phyloP scores from a whole-genome alignment of 30 jellyfish, hydroid and myxozoan genomes.

The Aurelia coerulea region DNA sequence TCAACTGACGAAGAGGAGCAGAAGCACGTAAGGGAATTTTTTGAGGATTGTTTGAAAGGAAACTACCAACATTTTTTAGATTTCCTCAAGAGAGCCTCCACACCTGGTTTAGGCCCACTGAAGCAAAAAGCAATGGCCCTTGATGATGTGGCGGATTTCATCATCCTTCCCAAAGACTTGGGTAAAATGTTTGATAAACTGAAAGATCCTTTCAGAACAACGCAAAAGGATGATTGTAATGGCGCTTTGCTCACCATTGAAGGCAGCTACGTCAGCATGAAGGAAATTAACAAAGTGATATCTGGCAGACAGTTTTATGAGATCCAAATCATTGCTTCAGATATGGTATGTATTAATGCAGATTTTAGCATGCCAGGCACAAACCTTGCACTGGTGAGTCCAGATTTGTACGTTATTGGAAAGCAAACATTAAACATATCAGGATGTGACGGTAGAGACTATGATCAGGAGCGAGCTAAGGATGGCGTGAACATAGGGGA shows the following conservation, averaged over 20 bases:
- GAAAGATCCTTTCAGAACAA: background rate
- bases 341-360: background rate
- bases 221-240: background rate
- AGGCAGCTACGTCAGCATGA: constrained; percentile 3
- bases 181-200: background rate
- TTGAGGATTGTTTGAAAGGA: background rate
- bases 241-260: background rate
- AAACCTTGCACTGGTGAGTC: background rate
- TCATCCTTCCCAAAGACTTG: background rate
- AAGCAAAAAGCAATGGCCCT: background rate
- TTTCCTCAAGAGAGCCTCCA: background rate
- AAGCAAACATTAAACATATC: background rate
- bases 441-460: background rate
- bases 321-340: constrained; percentile 3
- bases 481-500: constrained; percentile 4
- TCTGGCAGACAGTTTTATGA: background rate
- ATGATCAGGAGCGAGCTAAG: background rate
- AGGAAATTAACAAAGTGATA: background rate
- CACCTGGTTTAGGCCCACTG: background rate
- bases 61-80: background rate
- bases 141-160: background rate
- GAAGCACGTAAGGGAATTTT: background rate
- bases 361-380: background rate
- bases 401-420: background rate
- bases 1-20: background rate